Evolutionary conservation across 1,140 invertebrate genomes (phyloP).

Genomic region (Tachypleus tridentatus): DNA sequence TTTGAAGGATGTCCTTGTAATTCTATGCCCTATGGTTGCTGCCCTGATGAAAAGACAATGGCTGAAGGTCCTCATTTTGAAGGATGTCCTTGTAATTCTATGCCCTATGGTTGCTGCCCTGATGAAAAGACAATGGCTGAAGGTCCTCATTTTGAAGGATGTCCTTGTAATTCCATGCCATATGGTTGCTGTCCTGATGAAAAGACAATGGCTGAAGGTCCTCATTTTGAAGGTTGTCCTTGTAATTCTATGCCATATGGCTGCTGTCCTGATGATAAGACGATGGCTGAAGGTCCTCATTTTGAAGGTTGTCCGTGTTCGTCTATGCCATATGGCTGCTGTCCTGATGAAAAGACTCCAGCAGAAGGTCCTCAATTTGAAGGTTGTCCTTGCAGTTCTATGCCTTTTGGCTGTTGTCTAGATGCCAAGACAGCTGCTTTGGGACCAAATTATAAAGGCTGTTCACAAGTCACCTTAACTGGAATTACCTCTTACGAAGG

Average conservation of each 20-base stretch:
- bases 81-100: slow-evolving; percentile 74
- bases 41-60: slow-evolving; percentile 55
- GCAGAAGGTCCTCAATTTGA: slow-evolving; percentile 49
- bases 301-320: slow-evolving; percentile 59
- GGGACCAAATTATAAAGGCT: slow-evolving; percentile 52
- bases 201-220: slow-evolving; percentile 44
- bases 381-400: slow-evolving; percentile 45
- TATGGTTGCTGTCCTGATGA: slow-evolving; percentile 75
- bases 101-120: slow-evolving; percentile 37
- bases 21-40: slow-evolving; percentile 55
- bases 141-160: slow-evolving; percentile 41
- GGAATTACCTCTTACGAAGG: too few species aligned
- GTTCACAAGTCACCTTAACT: slow-evolving; percentile 33
- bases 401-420: slow-evolving; percentile 37
- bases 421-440: slow-evolving; percentile 54
- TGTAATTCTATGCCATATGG: slow-evolving; percentile 43
- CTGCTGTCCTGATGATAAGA: slow-evolving; percentile 69
- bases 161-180: slow-evolving; percentile 47
- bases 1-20: slow-evolving; percentile 27
- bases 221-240: slow-evolving; percentile 40
- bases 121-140: slow-evolving; percentile 35
- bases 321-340: slow-evolving; percentile 65
- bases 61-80: slow-evolving; percentile 47
- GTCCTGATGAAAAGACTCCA: slow-evolving; percentile 54
- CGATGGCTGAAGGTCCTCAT: slow-evolving; percentile 50